Conservation (phyloP, 2,888 invertebrate species). For the Sussaba pulchella region DNA sequence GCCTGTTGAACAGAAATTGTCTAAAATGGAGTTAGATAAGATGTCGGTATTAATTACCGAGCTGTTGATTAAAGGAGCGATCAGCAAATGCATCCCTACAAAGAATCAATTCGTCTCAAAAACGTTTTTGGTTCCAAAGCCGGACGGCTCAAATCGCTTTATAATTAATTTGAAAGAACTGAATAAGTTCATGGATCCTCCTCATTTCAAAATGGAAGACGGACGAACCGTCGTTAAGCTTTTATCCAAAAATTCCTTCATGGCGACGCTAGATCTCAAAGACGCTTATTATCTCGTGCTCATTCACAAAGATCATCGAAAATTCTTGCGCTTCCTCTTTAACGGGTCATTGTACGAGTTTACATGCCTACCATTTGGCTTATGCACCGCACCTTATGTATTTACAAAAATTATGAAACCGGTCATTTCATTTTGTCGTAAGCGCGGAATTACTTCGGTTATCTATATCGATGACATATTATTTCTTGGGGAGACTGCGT, state of each 20-base stretch:
- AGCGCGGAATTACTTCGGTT: slow-evolving; percentile 25
- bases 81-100: too few species aligned
- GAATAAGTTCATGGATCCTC: too few species aligned
- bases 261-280: slow-evolving; percentile 44
- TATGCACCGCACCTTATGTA: slow-evolving; percentile 68
- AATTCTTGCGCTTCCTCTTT: slow-evolving; percentile 69
- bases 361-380: slow-evolving; percentile 70
- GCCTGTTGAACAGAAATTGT: too few species aligned
- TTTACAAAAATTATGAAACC: slow-evolving; percentile 71
- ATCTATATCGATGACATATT: slow-evolving; percentile 7
- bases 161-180: too few species aligned
- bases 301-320: slow-evolving; percentile 59
- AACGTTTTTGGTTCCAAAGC: too few species aligned
- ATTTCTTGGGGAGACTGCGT: too few species aligned
- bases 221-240: neutral
- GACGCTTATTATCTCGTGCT: slow-evolving; percentile 55
- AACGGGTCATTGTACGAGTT: slow-evolving; percentile 65
- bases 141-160: too few species aligned
- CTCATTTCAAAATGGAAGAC: slow-evolving; percentile 45
- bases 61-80: too few species aligned
- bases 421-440: slow-evolving; percentile 24
- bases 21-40: too few species aligned
- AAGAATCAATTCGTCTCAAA: too few species aligned
- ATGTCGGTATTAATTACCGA: too few species aligned
- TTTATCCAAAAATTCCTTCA: slow-evolving; percentile 29